Evolutionary conservation across 2,113 vertebrate genomes (phyloP).

Genomic region (Archocentrus centrarchus): DNA sequence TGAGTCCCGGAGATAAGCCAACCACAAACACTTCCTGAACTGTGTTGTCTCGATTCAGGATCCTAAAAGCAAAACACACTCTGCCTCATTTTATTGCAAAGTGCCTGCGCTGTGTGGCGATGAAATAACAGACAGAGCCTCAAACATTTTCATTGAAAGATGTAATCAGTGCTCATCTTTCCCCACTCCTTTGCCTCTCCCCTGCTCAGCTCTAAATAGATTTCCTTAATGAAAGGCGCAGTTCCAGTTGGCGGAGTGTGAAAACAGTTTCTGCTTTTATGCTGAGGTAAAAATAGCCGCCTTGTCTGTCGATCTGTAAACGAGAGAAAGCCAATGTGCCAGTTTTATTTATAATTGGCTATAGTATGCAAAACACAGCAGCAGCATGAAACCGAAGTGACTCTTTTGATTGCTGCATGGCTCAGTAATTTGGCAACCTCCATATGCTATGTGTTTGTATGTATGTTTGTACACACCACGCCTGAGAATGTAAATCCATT

Average conservation of each 20-base stretch:
- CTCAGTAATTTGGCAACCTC: conserved; percentile 5
- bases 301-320: conserved; percentile 62
- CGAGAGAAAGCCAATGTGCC: conserved; percentile 35
- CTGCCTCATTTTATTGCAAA: not conserved
- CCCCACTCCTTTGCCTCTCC: conserved; percentile 31
- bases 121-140: conserved; percentile 41
- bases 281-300: conserved; percentile 75
- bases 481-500: conserved; percentile 49
- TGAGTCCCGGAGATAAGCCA: conserved; percentile 41
- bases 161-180: conserved; percentile 63
- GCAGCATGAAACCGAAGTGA: conserved; percentile 31
- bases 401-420: conserved; percentile 1
- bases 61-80: conserved; percentile 5
- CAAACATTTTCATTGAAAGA: conserved; percentile 60
- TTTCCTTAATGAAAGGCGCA: conserved; percentile 71
- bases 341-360: conserved; percentile 57
- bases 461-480: conserved; percentile 4
- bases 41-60: conserved; percentile 26
- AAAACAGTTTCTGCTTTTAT: conserved; percentile 71
- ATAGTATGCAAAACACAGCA: conserved; percentile 30
- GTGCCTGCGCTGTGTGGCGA: not conserved
- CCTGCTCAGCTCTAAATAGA: conserved; percentile 70
- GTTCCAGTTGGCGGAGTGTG: conserved; percentile 74
- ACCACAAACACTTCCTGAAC: not conserved
- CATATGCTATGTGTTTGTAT: conserved; percentile 5